Base-by-base conservation (phyloP, 2,888 invertebrate genomes). In the Cecidostiba fungosa region DNA sequence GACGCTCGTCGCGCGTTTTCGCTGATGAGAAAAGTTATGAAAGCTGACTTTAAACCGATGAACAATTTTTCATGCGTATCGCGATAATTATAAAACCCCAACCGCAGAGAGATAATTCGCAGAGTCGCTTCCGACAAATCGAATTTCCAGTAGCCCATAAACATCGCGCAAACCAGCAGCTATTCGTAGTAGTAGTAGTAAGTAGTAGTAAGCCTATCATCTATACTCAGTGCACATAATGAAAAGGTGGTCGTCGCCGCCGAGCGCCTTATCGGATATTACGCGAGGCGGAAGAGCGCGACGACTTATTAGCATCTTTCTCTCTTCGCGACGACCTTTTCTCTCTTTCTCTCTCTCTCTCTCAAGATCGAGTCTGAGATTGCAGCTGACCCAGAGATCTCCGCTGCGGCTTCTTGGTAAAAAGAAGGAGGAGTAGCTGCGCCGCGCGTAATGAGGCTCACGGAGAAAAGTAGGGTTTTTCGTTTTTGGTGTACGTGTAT, bases 371-470 rank as follows among this genome's bases (percentile, higher is more conserved):
- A 66, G 66, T 26, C 29, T 26, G 66, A 66, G 66, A 66, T 66
- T 66, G 66, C 66, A 14, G 66, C 66, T n/a, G 66, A 66, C 66
- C 66, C 66, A 66, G 66, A 66, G 66, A 26, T 66, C 26, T 29
- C 66, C 19, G n/a, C 54, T 62, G 62, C 12, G 23, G 66, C 66
- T 66, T 66, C 66, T 26, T 0, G 12, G 23, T 29, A 29, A 29
- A 14, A 14, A 66, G 29, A 26, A 66, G 29, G 29, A 66, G 66
- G 26, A 66, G 66, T n/a, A 3, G 66, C 0, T 3, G 66, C 26
- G 23, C 54, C 8, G 19, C 8, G 19, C 23, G 26, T 66, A 66
- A 26, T 66, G 66, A 66, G 66, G 66, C 66, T 59, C 54, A 23
- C 19, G 23, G 54, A 59, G 54, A 59, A 59, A 59, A n/a, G 54